Evolutionary conservation across 2,797 vertebrate species (phyloP).

Genomic region (Gymnothorax reevesii): DNA sequence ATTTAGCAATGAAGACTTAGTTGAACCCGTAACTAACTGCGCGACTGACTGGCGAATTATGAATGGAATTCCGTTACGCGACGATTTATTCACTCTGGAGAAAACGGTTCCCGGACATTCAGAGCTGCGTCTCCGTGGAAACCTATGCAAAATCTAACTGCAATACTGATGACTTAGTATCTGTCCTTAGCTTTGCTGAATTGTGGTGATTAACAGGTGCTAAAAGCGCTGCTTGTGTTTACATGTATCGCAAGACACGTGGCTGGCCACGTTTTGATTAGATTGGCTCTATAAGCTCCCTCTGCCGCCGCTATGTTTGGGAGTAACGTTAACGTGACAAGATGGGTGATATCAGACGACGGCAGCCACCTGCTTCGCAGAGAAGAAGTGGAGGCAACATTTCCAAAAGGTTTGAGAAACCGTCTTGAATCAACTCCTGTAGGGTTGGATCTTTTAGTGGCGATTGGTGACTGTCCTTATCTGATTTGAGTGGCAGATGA

Average conservation of each 20-base stretch:
- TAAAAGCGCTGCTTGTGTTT: background rate
- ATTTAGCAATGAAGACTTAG: background rate
- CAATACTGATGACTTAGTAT: no score
- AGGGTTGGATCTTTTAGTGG: no score
- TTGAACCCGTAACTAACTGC: background rate
- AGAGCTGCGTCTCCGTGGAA: no score
- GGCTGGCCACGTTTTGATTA: background rate
- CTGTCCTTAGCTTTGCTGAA: no score
- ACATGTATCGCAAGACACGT: background rate
- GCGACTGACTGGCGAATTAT: background rate
- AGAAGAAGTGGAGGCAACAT: conserved; percentile 22
- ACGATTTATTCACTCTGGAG: no score
- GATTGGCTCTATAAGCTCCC: background rate
- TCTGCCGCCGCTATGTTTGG: conserved; percentile 28
- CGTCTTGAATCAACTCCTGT: background rate
- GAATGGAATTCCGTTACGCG: background rate
- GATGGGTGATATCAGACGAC: conserved; percentile 38
- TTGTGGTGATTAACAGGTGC: no score
- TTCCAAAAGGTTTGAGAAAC: conserved; percentile 19
- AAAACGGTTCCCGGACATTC: no score
- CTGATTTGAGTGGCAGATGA: no score
- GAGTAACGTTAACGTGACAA: conserved; percentile 25
- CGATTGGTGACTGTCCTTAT: no score
- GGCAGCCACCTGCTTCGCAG: conserved; percentile 30
- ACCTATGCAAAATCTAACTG: no score